Percentiles rank a stretch among this genome's conserved stretches.
Conservation (phyloP, 2,797 vertebrate species). For the Coreius guichenoti region DNA sequence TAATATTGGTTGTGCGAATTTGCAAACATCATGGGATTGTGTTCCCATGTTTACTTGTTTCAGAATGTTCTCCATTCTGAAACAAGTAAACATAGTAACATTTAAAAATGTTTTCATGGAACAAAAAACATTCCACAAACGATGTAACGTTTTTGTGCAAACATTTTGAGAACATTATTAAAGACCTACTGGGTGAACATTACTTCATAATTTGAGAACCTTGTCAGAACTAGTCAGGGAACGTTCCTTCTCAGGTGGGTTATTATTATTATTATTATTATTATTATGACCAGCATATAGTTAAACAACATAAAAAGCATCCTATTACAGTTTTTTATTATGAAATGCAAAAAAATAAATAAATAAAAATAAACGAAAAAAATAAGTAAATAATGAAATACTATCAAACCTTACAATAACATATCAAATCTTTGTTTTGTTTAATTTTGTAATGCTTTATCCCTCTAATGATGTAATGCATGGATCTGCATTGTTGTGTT, state of each 20-base stretch:
- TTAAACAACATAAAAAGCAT: not conserved
- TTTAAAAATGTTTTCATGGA: not conserved
- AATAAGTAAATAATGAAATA: not conserved
- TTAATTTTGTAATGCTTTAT: not conserved
- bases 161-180: not conserved
- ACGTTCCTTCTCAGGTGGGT: not conserved
- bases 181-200: not conserved
- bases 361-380: not conserved
- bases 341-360: too few relatives aligned
- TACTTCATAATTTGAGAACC: not conserved
- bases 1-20: not conserved
- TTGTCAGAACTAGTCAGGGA: not conserved
- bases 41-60: too few relatives aligned
- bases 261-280: not conserved
- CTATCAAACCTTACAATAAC: not conserved
- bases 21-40: not conserved
- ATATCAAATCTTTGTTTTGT: not conserved
- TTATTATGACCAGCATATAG: not conserved
- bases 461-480: not conserved
- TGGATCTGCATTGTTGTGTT: not conserved
- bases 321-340: not conserved
- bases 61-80: not conserved
- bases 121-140: too few relatives aligned
- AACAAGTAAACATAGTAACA: not conserved
- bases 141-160: not conserved